A percentile compares a stretch with the other conserved stretches of the same genome.
Evolutionary conservation across 2,113 vertebrate species (phyloP).

Genomic region (Macquaria ambigua): DNA sequence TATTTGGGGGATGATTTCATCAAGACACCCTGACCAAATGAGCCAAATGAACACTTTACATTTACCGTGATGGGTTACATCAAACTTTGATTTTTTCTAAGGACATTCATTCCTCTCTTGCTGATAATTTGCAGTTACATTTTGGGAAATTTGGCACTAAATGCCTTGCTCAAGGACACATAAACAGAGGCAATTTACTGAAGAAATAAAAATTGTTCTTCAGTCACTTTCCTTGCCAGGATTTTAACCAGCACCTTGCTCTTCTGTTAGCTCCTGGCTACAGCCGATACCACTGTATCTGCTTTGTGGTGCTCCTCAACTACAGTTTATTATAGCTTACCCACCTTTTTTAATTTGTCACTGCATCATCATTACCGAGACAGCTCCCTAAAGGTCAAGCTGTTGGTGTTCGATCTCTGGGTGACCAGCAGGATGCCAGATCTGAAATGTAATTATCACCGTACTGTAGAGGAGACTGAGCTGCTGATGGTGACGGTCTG

Average conservation of each 20-base stretch:
- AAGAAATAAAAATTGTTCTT: too few species aligned
- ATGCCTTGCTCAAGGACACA: too few species aligned
- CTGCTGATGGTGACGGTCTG: neutral
- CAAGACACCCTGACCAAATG: conserved; percentile 26
- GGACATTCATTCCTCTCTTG: too few species aligned
- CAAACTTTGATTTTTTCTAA: neutral
- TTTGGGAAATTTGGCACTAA: too few species aligned
- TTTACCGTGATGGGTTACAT: neutral
- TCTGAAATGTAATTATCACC: conserved; percentile 29
- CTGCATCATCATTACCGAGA: neutral
- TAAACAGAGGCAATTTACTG: too few species aligned
- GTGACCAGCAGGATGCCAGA: conserved; percentile 2
- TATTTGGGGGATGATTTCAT: conserved; percentile 30
- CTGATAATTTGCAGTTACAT: too few species aligned
- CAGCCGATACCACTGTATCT: neutral
- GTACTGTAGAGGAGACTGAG: neutral
- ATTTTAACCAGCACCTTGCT: neutral
- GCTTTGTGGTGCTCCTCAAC: neutral
- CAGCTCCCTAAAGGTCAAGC: neutral
- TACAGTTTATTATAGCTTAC: neutral
- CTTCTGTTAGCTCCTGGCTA: neutral
- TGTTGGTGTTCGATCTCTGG: conserved; percentile 25
- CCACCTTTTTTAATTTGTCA: neutral
- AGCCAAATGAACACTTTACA: neutral
- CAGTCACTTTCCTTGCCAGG: neutral